A percentile compares a stretch with the other conserved stretches of the same genome.
Evolutionary conservation across 2,113 vertebrate species (phyloP).

Genomic region (Pterocles burchelli): DNA sequence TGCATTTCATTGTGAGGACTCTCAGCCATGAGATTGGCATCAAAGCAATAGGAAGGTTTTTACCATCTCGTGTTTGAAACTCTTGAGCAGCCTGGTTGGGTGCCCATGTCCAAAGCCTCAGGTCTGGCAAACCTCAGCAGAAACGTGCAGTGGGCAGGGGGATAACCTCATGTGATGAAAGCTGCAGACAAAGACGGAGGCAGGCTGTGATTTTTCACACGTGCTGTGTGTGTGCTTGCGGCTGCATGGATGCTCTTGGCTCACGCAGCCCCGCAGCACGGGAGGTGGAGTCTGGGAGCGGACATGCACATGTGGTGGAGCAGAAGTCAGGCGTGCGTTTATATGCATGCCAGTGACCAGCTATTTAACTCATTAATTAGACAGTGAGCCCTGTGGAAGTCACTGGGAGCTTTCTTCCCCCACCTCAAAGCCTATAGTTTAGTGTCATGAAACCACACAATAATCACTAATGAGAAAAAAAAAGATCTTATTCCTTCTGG

Average conservation of each 20-base stretch:
- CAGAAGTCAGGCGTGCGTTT: neutral
- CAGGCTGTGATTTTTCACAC: neutral
- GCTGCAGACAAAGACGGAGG: neutral
- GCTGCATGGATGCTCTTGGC: neutral
- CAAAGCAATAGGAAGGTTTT: neutral
- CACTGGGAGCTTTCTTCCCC: neutral
- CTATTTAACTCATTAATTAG: neutral
- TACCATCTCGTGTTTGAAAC: neutral
- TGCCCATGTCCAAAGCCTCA: neutral
- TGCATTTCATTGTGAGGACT: neutral
- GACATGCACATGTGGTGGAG: neutral
- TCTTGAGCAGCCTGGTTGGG: neutral
- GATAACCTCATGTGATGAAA: neutral
- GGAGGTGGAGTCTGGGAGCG: neutral
- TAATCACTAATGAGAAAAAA: neutral
- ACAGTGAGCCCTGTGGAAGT: neutral
- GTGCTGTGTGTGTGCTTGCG: neutral
- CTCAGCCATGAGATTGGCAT: neutral
- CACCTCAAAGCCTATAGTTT: neutral
- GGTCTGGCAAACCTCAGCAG: neutral
- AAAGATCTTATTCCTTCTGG: neutral
- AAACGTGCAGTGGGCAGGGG: neutral
- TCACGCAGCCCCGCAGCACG: neutral
- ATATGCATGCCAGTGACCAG: neutral
- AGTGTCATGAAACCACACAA: neutral